phyloP scores from a whole-genome alignment of 2,888 invertebrate genomes.

The Saturnia pavonia region DNA sequence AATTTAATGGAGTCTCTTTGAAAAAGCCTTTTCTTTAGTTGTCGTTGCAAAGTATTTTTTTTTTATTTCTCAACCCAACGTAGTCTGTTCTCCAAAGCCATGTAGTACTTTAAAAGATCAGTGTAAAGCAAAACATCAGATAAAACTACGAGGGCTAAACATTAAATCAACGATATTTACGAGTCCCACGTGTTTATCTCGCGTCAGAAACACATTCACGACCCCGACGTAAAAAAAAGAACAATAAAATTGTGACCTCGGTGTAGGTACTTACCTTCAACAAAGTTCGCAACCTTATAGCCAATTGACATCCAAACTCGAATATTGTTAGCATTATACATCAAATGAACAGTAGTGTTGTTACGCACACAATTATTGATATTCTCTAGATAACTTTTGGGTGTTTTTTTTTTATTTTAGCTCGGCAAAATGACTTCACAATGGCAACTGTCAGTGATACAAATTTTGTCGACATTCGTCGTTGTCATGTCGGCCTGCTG shows the following conservation, averaged over 20 bases:
- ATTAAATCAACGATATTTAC: constrained; percentile 32
- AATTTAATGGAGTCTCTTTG: not conserved
- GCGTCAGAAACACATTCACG: constrained; percentile 51
- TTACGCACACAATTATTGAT: not conserved
- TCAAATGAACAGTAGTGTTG: constrained; percentile 16
- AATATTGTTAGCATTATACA: constrained; percentile 37
- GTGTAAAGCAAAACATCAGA: constrained; percentile 18
- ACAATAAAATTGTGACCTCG: constrained; percentile 50
- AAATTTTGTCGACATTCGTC: too few species aligned
- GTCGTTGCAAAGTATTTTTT: not conserved
- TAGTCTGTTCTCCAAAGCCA: constrained; percentile 2
- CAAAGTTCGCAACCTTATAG: constrained; percentile 70
- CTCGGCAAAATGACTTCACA: too few species aligned
- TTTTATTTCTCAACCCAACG: constrained; percentile 2
- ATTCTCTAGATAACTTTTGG: not conserved
- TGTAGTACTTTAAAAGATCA: constrained; percentile 14
- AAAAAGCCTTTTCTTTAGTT: not conserved
- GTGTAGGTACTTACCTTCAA: constrained; percentile 39
- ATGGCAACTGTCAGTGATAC: too few species aligned
- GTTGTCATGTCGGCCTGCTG: too few species aligned
- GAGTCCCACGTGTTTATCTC: constrained; percentile 47
- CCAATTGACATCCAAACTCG: constrained; percentile 78
- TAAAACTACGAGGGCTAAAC: constrained; percentile 23
- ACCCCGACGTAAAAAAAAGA: constrained; percentile 50
- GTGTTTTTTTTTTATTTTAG: not conserved